Evolutionary conservation across 2,888 invertebrate genomes (phyloP).

Genomic region (Philhelius pedissequus): DNA sequence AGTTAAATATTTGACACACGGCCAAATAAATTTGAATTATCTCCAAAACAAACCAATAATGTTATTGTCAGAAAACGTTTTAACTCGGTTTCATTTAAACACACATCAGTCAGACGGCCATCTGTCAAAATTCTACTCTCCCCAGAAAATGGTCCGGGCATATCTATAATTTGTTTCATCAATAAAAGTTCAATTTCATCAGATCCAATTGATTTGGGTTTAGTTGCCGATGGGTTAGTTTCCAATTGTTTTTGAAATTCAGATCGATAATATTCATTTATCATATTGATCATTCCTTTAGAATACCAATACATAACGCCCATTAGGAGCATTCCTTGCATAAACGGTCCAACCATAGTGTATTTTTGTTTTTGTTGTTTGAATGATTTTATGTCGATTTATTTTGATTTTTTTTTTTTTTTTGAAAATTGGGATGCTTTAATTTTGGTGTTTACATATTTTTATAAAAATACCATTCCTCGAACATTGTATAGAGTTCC

Average conservation of each 20-base stretch:
- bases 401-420: too few relatives aligned
- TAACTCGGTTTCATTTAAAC: slow-evolving; percentile 25
- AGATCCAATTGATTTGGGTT: background rate
- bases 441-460: background rate
- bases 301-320: slow-evolving; percentile 87
- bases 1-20: background rate
- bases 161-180: background rate
- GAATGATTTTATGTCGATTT: background rate
- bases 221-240: background rate
- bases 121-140: background rate
- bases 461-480: slow-evolving; percentile 78
- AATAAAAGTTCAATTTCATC: slow-evolving; percentile 42
- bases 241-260: slow-evolving; percentile 82
- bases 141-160: background rate
- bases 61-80: slow-evolving; percentile 27
- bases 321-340: slow-evolving; percentile 84
- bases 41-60: slow-evolving; percentile 11
- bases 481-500: slow-evolving; percentile 80
- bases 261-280: slow-evolving; percentile 86
- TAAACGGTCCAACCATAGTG: slow-evolving; percentile 82
- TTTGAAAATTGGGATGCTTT: background rate
- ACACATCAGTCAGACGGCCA: slow-evolving; percentile 8
- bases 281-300: slow-evolving; percentile 84
- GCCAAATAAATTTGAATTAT: background rate
- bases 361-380: background rate